Percentiles rank a stretch among this genome's conserved stretches.
Conservation (phyloP, 2,888 invertebrate species). For the Empis stercorea region DNA sequence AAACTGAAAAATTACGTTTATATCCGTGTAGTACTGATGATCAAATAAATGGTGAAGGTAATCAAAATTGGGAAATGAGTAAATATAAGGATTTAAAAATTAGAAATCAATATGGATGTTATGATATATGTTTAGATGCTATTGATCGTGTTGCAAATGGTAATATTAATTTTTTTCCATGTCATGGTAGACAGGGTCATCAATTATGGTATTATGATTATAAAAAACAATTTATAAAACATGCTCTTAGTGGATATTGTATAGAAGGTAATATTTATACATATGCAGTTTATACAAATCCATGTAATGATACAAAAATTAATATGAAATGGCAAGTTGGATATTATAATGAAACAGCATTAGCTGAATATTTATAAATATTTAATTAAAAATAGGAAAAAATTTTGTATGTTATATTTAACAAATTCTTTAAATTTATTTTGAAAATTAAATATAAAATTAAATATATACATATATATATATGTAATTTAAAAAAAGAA, state of each 20-base stretch:
- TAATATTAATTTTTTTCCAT: slow-evolving; percentile 66
- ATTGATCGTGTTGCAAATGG: slow-evolving; percentile 54
- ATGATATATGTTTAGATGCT: slow-evolving; percentile 80
- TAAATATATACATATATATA: too few species aligned
- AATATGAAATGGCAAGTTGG: slow-evolving; percentile 33
- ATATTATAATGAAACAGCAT: slow-evolving; percentile 24
- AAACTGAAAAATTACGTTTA: slow-evolving; percentile 28
- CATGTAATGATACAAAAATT: slow-evolving; percentile 39
- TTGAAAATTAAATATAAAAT: too few species aligned
- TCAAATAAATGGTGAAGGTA: slow-evolving; percentile 22
- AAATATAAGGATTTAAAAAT: slow-evolving; percentile 27
- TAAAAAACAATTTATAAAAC: slow-evolving; percentile 39
- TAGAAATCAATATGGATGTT: slow-evolving; percentile 38
- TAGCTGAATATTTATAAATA: too few species aligned
- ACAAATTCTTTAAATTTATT: too few species aligned
- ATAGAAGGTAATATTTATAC: slow-evolving; percentile 57
- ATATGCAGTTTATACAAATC: slow-evolving; percentile 55
- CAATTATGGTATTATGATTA: slow-evolving; percentile 77
- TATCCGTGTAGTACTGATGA: slow-evolving; percentile 26
- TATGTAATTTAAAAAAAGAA: too few species aligned
- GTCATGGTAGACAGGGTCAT: slow-evolving; percentile 85
- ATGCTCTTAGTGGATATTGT: slow-evolving; percentile 51
- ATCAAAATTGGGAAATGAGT: slow-evolving; percentile 31
- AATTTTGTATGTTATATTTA: too few species aligned
- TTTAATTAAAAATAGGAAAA: too few species aligned